phyloP scores from a whole-genome alignment of 2,888 invertebrate genomes.

The Aspidapion aeneum region DNA sequence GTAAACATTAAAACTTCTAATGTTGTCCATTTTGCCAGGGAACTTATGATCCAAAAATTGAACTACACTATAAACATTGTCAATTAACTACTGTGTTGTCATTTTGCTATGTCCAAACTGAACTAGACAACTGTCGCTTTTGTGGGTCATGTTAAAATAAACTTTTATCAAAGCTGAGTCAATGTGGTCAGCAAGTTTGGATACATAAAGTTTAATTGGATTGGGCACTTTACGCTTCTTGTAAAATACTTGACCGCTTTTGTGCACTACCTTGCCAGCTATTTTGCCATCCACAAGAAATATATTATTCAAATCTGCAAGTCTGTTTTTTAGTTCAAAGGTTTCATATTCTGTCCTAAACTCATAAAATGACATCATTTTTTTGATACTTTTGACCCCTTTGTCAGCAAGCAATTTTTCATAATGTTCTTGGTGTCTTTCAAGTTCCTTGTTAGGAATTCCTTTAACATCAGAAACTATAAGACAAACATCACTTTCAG shows the following conservation, averaged over 20 bases:
- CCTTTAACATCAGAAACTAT: slow-evolving; percentile 75
- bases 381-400: slow-evolving; percentile 59
- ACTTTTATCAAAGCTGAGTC: slow-evolving; percentile 59
- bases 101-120: slow-evolving; percentile 67
- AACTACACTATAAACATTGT: slow-evolving; percentile 63
- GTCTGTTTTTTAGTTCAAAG: slow-evolving; percentile 70
- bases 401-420: slow-evolving; percentile 62
- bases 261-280: slow-evolving; percentile 62
- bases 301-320: slow-evolving; percentile 73
- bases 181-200: slow-evolving; percentile 59
- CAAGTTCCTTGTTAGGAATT: slow-evolving; percentile 67
- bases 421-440: slow-evolving; percentile 71
- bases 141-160: slow-evolving; percentile 57
- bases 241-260: slow-evolving; percentile 70
- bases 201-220: slow-evolving; percentile 58
- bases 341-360: slow-evolving; percentile 76
- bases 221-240: slow-evolving; percentile 60
- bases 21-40: slow-evolving; percentile 74
- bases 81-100: slow-evolving; percentile 57
- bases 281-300: slow-evolving; percentile 78
- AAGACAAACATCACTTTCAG: slow-evolving; percentile 68
- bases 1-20: slow-evolving; percentile 67
- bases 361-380: slow-evolving; percentile 75
- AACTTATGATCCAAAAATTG: slow-evolving; percentile 57
- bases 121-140: slow-evolving; percentile 61